Percentiles rank a stretch among this genome's conserved stretches.
phyloP scores from a whole-genome alignment of 2,888 invertebrate species.

The Tinea semifulvella region DNA sequence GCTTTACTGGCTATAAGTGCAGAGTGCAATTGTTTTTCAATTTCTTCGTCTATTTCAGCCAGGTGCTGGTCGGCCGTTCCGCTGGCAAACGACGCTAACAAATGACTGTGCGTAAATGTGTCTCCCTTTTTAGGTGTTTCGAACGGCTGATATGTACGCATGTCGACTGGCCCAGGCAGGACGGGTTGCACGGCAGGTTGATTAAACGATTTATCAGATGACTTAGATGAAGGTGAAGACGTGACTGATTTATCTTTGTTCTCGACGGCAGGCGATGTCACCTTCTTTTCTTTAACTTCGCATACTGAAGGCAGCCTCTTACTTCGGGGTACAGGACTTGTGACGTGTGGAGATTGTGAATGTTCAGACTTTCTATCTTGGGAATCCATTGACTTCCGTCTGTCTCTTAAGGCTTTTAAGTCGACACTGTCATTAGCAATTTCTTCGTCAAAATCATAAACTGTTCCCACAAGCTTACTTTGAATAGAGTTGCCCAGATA shows the following conservation, averaged over 20 bases:
- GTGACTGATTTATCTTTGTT: slow-evolving; percentile 13
- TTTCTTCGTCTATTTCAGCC: slow-evolving; percentile 80
- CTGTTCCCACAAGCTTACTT: slow-evolving; percentile 84
- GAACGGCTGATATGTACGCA: slow-evolving; percentile 82
- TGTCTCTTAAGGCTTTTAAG: slow-evolving; percentile 80
- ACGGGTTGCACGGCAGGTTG: slow-evolving; percentile 72
- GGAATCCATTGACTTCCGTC: slow-evolving; percentile 77
- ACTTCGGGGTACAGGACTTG: slow-evolving; percentile 56
- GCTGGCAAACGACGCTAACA: slow-evolving; percentile 72
- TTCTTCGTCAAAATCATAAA: slow-evolving; percentile 89
- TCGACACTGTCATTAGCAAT: slow-evolving; percentile 79
- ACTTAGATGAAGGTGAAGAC: slow-evolving; percentile 14
- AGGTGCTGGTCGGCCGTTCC: slow-evolving; percentile 75
- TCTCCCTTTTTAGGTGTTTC: slow-evolving; percentile 68
- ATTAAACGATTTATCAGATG: slow-evolving; percentile 15
- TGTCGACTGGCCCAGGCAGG: slow-evolving; percentile 87
- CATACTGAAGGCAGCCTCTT: slow-evolving; percentile 38
- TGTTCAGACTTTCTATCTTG: slow-evolving; percentile 68
- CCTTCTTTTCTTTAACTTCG: slow-evolving; percentile 54
- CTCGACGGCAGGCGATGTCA: slow-evolving; percentile 49
- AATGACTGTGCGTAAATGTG: slow-evolving; percentile 69
- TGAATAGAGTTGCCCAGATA: slow-evolving; percentile 74
- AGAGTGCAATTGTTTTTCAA: slow-evolving; percentile 79
- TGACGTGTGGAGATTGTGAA: slow-evolving; percentile 66
- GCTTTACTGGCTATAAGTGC: slow-evolving; percentile 70